These are phyloP conservation scores for Rattus rattus DNA, from an alignment of 2,113 vertebrate species.

Conservation along the genomic window DNA sequence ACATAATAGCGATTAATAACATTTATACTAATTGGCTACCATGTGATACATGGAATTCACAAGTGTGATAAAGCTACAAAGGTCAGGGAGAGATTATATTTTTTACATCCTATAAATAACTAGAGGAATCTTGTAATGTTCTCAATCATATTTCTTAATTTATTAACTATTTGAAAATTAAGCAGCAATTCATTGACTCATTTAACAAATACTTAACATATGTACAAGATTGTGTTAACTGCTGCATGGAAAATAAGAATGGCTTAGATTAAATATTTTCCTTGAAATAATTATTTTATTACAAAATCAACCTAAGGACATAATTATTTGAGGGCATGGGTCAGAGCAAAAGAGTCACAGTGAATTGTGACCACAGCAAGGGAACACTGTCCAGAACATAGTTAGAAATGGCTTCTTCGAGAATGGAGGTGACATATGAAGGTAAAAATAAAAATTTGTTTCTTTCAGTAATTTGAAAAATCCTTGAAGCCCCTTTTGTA, in stretches of 20 bases:
- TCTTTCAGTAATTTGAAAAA: conserved; percentile 23
- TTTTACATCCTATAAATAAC: conserved; percentile 6
- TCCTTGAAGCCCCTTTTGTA: background rate
- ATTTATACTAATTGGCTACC: conserved; percentile 1
- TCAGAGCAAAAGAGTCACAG: background rate
- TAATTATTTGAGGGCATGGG: background rate
- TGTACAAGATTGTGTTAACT: background rate
- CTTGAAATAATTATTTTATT: conserved; percentile 47
- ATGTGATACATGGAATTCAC: background rate
- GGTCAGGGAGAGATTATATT: background rate
- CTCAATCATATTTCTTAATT: conserved; percentile 28
- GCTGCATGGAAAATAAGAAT: conserved; percentile 28
- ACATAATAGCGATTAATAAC: background rate
- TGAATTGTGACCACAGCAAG: background rate
- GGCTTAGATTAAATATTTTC: conserved; percentile 29
- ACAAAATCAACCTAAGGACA: background rate
- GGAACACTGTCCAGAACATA: background rate
- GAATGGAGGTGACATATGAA: background rate
- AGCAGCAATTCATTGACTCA: background rate
- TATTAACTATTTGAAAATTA: conserved; percentile 56
- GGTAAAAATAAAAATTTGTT: background rate
- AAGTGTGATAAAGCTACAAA: conserved; percentile 8
- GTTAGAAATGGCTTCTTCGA: background rate
- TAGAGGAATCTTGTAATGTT: background rate
- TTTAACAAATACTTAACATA: conserved; percentile 41